Percentiles rank a stretch among this genome's conserved stretches.
phyloP scores from a whole-genome alignment of 2,797 vertebrate species.

The Odontamblyopus rebecca region DNA sequence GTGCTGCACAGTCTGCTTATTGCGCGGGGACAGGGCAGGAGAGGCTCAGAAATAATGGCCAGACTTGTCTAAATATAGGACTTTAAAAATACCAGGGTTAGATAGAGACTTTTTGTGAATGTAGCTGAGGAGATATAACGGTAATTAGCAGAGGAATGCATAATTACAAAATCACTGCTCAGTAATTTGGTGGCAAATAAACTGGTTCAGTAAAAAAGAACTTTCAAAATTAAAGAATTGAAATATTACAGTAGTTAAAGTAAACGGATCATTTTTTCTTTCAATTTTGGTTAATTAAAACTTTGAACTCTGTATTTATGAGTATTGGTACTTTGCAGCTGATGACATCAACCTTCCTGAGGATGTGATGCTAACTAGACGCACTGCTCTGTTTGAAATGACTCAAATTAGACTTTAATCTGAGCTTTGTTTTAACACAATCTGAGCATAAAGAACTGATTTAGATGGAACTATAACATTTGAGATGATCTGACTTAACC shows the following conservation, averaged over 20 bases:
- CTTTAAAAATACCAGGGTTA: slow-evolving; percentile 17
- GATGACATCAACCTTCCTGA: too few relatives aligned
- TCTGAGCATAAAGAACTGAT: too few relatives aligned
- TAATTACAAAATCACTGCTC: background rate
- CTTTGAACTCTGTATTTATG: too few relatives aligned
- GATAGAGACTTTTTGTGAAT: background rate
- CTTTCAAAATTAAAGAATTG: background rate
- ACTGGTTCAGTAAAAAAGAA: background rate
- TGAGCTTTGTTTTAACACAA: too few relatives aligned
- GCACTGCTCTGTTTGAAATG: too few relatives aligned
- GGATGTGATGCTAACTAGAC: too few relatives aligned
- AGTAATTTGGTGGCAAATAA: background rate
- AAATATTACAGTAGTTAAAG: background rate
- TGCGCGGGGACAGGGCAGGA: slow-evolving; percentile 23
- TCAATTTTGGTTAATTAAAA: too few relatives aligned
- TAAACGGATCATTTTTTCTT: background rate
- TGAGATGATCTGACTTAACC: too few relatives aligned
- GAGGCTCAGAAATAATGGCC: slow-evolving; percentile 18
- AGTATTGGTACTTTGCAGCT: too few relatives aligned
- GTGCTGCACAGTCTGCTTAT: background rate
- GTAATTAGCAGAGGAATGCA: background rate
- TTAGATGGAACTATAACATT: too few relatives aligned
- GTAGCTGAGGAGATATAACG: background rate
- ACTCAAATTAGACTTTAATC: too few relatives aligned
- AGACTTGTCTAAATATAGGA: slow-evolving; percentile 1